Percentiles rank a stretch among this genome's conserved stretches.
Evolutionary conservation across 1,140 invertebrate species (phyloP).

Genomic region (Drosophila ercepeae): DNA sequence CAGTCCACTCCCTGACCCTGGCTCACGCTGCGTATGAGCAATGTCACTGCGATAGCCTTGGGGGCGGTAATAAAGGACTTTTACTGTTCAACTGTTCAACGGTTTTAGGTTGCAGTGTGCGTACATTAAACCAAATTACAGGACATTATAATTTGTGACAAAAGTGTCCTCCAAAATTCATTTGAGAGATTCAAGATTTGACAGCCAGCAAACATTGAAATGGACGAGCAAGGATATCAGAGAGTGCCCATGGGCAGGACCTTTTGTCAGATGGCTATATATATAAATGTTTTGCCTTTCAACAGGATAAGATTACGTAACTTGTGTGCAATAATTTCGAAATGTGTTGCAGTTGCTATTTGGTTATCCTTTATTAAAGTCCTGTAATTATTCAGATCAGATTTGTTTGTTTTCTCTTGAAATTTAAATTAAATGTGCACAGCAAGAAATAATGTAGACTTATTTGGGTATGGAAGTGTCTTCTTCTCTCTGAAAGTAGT

Average conservation of each 20-base stretch:
- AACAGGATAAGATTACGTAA: neutral
- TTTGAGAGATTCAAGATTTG: conserved; percentile 33
- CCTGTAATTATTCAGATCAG: neutral
- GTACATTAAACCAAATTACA: conserved; percentile 61
- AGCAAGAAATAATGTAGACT: neutral
- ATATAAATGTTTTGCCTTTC: conserved; percentile 16
- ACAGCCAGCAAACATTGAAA: conserved; percentile 28
- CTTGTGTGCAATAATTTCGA: conserved; percentile 10
- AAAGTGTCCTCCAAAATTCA: conserved; percentile 49
- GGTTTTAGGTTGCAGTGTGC: conserved; percentile 26
- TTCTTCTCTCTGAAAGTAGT: too few relatives aligned
- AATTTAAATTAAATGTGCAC: neutral
- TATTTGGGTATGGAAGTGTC: too few relatives aligned
- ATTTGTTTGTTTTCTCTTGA: neutral
- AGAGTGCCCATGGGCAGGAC: conserved; percentile 14
- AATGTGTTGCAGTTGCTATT: conserved; percentile 5
- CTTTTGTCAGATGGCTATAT: conserved; percentile 25
- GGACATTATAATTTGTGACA: conserved; percentile 60
- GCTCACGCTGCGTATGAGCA: conserved; percentile 46
- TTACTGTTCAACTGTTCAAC: conserved; percentile 4
- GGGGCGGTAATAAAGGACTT: conserved; percentile 16
- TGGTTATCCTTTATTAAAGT: conserved; percentile 1
- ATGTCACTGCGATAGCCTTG: conserved; percentile 30
- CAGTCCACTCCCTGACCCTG: conserved; percentile 1
- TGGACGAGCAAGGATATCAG: conserved; percentile 10